Conservation (phyloP, 2,113 vertebrate species). For the Sylvicapra grimmia region DNA sequence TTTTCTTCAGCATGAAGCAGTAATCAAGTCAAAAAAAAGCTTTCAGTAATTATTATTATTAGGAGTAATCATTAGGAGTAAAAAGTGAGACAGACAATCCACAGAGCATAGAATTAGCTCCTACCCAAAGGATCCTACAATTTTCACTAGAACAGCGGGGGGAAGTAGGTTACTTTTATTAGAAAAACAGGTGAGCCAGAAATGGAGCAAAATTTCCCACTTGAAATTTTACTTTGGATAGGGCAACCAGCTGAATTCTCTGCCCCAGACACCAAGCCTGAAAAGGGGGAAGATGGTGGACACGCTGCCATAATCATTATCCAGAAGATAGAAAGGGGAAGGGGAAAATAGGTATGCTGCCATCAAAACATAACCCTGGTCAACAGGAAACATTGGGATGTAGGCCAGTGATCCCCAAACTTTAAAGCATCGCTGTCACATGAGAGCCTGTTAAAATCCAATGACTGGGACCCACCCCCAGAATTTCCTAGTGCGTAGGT, state of each 20-base stretch:
- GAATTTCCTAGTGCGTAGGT: neutral
- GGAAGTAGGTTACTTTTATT: neutral
- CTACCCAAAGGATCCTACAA: neutral
- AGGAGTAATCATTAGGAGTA: constrained; percentile 42
- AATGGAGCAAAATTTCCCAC: neutral
- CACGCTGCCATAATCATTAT: neutral
- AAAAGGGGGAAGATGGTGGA: neutral
- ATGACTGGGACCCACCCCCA: neutral
- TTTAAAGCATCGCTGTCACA: neutral
- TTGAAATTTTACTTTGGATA: neutral
- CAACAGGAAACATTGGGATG: neutral
- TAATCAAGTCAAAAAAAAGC: constrained; percentile 68
- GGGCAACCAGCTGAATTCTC: neutral
- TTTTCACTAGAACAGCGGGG: neutral
- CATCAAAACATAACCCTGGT: neutral
- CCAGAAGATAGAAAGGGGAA: neutral
- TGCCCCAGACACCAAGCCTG: neutral
- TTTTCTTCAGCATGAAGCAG: constrained; percentile 49
- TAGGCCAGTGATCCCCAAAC: neutral
- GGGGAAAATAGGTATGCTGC: neutral
- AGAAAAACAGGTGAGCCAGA: neutral
- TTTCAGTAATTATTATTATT: constrained; percentile 65
- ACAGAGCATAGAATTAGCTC: constrained; percentile 41
- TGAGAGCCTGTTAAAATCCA: neutral
- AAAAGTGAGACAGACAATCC: constrained; percentile 20